These are phyloP conservation scores for Papilio helenus DNA, from an alignment of 1,140 invertebrate genomes.

Conservation along the genomic window DNA sequence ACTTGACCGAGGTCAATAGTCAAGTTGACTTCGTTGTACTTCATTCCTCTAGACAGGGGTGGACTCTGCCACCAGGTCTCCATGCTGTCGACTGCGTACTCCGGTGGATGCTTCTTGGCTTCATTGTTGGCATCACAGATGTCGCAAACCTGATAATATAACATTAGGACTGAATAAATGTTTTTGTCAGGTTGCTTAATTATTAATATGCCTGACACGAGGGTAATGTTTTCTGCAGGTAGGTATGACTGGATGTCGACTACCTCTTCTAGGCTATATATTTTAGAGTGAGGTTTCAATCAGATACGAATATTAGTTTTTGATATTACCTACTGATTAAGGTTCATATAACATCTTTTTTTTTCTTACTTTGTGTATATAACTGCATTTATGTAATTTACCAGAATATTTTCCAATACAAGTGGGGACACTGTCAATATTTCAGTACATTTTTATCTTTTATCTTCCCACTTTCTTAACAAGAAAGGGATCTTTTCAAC, in stretches of 20 bases:
- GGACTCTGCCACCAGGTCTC: constrained; percentile 99
- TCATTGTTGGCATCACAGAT: constrained; percentile 91
- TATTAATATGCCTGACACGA: no score
- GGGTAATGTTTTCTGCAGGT: no score
- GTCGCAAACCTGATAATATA: constrained; percentile 93
- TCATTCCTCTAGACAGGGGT: constrained; percentile 97
- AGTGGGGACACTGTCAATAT: not conserved
- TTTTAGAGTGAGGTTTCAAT: no score
- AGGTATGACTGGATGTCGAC: no score
- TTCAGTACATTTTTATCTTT: not conserved
- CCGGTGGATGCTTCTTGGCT: constrained; percentile 92
- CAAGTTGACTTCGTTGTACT: constrained; percentile 98
- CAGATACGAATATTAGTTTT: no score
- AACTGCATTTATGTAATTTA: no score
- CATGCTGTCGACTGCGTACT: constrained; percentile 96
- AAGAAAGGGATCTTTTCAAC: constrained; percentile 50
- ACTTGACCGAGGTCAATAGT: constrained; percentile 99
- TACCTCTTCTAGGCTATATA: no score
- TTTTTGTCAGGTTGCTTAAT: not conserved
- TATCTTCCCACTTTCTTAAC: constrained; percentile 5
- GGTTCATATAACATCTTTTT: no score
- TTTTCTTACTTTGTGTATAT: no score
- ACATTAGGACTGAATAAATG: not conserved
- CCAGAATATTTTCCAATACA: not conserved
- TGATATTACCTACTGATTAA: no score